Evolutionary conservation across 2,113 vertebrate species (phyloP), one percentile per base, ranked within the genome.

Genomic region (Sclerurus mexicanus): DNA sequence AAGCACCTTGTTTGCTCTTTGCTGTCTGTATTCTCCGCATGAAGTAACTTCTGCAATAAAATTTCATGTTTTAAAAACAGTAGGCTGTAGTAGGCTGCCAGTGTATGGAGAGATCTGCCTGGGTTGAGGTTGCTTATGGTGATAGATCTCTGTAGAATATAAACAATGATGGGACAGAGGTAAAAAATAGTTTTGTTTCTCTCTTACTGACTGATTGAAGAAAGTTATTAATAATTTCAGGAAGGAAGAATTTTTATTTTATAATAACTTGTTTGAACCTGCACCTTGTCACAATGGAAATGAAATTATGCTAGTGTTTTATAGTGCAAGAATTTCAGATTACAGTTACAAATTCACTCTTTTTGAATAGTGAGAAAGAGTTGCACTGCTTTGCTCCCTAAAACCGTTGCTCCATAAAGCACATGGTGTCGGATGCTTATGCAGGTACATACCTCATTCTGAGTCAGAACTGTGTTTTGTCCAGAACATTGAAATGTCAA

Each of bases 401-500:
- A 46, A 56, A 53, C 22, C 22, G 55, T 58, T 79, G 58, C 67
- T 23, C 37, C 1, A 0, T 64, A 42, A 37, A 42, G 31, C 52
- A 24, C 7, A 0, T 15, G 33, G 27, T 0, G 0, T 4, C n/a
- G 24, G 37, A 49, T 88, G 47, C 14, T 9, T 30, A 33, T 14
- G 27, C 58, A 47, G 46, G 40, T 21, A 6, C 17, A 0, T 37
- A 7, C 13, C 17, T 84, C 39, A 4, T 44, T 67, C 55, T 77
- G 73, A 58, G n/a, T 85, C 73, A 78, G 75, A 78, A 24, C 24
- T 50, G 7, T 63, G 33, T 24, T 87, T 60, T 77, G n/a, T 24
- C n/a, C 77, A 62, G 9, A 40, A 14, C 5, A 7, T 18, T 74
- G 68, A 53, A 58, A 50, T 63, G 24, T 66, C 23, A 74, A 60